These are phyloP conservation scores for Drosophila ogumai DNA, from an alignment of 1,140 invertebrate genomes.

Conservation along the genomic window DNA sequence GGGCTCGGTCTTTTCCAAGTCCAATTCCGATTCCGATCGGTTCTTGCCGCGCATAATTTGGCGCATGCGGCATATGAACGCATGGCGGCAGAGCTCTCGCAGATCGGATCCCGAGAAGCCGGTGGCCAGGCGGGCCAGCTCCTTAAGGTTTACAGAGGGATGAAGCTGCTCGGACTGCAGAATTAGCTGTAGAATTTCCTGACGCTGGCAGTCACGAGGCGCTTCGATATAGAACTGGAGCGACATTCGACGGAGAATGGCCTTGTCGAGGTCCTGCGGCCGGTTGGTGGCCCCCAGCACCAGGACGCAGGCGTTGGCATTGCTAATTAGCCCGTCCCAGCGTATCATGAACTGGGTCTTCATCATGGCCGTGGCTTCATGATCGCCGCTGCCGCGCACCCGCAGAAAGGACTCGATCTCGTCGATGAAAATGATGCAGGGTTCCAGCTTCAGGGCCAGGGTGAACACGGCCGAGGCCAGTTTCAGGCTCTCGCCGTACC, in stretches of 20 bases:
- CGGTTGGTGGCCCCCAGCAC: constrained; percentile 93
- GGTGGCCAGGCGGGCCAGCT: constrained; percentile 90
- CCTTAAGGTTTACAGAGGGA: constrained; percentile 88
- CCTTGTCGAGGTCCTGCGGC: constrained; percentile 96
- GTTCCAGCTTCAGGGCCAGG: constrained; percentile 95
- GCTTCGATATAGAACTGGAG: constrained; percentile 95
- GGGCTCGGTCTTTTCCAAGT: not conserved
- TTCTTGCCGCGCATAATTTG: constrained; percentile 85
- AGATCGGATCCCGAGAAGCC: constrained; percentile 97
- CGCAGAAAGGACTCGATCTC: constrained; percentile 99
- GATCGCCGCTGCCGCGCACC: constrained; percentile 93
- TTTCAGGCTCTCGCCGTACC: constrained; percentile 99
- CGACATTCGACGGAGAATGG: constrained; percentile 98
- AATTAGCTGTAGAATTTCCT: constrained; percentile 91
- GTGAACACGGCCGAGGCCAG: constrained; percentile 97
- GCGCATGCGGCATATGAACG: constrained; percentile 93
- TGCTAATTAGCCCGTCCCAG: constrained; percentile 94
- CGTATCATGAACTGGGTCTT: constrained; percentile 96
- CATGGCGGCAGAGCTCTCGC: constrained; percentile 94
- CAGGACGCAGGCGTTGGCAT: constrained; percentile 88
- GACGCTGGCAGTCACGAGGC: constrained; percentile 91
- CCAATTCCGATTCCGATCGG: not conserved
- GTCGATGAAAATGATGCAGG: constrained; percentile 97
- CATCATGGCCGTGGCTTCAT: constrained; percentile 99
- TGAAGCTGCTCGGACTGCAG: constrained; percentile 90